Percentiles rank a stretch among this genome's conserved stretches.
Evolutionary conservation across 2,888 invertebrate genomes (phyloP).

Genomic region (Panorpa germanica): DNA sequence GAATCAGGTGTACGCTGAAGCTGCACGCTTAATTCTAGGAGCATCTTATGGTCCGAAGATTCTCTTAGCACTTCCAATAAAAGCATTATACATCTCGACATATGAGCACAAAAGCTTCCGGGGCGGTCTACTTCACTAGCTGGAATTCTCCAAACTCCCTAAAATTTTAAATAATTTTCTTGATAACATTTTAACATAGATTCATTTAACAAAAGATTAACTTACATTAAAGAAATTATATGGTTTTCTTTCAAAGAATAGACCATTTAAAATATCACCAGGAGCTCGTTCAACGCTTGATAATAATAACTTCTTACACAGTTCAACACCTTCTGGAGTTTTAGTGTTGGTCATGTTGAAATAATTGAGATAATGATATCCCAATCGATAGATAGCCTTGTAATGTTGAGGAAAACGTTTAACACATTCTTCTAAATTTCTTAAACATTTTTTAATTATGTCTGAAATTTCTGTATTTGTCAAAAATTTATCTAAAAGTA

Average conservation of each 20-base stretch:
- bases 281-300: constrained; percentile 45
- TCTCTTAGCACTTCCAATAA: constrained; percentile 65
- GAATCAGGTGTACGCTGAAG: constrained; percentile 64
- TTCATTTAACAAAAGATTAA: constrained; percentile 12
- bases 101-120: constrained; percentile 80
- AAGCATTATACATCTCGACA: constrained; percentile 67
- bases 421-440: constrained; percentile 69
- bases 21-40: constrained; percentile 63
- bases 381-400: constrained; percentile 76
- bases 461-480: constrained; percentile 33
- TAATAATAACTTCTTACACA: constrained; percentile 51
- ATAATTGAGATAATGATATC: constrained; percentile 66
- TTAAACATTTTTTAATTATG: constrained; percentile 46
- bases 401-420: constrained; percentile 79
- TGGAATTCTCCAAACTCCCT: constrained; percentile 87
- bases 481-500: constrained; percentile 23
- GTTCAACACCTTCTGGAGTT: constrained; percentile 42
- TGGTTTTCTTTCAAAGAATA: constrained; percentile 69
- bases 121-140: constrained; percentile 78
- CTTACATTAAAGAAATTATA: constrained; percentile 78
- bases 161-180: constrained; percentile 13
- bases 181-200: neutral
- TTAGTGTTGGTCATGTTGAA: too few relatives aligned
- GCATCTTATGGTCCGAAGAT: constrained; percentile 57
- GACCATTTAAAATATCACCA: constrained; percentile 51